Conservation (phyloP, 2,113 vertebrate species). For the Mormyrus lacerda region DNA sequence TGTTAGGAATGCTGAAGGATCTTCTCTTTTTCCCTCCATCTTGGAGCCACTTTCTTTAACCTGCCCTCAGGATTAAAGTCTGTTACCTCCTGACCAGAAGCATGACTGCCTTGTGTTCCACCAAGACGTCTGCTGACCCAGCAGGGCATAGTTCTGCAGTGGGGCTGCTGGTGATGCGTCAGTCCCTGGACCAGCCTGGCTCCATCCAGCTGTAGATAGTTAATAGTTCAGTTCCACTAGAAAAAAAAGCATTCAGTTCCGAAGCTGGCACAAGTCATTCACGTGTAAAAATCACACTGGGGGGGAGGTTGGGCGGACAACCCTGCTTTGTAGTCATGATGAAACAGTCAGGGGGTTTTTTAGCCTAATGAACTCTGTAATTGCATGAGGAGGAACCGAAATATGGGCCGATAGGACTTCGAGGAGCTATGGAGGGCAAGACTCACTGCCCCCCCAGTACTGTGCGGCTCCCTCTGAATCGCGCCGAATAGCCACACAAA, state of each 20-base stretch:
- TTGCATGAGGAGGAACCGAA: background rate
- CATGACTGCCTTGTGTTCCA: background rate
- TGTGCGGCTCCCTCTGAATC: background rate
- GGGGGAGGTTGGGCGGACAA: background rate
- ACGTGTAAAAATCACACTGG: background rate
- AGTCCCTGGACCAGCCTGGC: background rate
- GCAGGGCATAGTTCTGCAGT: background rate
- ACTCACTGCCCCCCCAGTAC: background rate
- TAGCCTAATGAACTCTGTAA: background rate
- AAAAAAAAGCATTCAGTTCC: background rate
- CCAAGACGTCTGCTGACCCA: background rate
- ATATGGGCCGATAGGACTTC: background rate
- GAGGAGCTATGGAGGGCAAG: background rate
- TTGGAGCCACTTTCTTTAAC: background rate
- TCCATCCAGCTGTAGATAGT: background rate
- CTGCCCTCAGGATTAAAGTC: background rate
- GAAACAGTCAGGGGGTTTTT: background rate
- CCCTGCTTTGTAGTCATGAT: background rate
- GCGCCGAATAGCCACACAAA: background rate
- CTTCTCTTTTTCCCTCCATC: background rate
- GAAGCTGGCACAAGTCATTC: background rate
- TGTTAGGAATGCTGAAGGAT: background rate
- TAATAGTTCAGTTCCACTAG: background rate
- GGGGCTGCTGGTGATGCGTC: background rate
- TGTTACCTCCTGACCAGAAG: background rate